Evolutionary conservation across 2,113 vertebrate genomes (phyloP).

Genomic region (Cairina moschata): DNA sequence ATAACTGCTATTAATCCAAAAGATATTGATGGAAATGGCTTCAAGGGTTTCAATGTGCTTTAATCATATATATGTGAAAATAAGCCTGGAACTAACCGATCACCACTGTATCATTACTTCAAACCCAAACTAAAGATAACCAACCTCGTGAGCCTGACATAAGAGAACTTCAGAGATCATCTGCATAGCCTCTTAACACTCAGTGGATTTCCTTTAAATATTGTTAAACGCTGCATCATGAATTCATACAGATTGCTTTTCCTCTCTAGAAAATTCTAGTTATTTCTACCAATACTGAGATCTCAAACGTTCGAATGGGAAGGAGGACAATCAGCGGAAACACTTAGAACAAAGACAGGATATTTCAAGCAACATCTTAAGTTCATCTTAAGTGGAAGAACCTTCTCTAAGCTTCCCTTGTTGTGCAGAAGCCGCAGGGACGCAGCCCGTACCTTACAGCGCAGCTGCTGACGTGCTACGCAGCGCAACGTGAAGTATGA

Average conservation of each 20-base stretch:
- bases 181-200: neutral
- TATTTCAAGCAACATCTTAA: neutral
- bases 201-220: neutral
- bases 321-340: neutral
- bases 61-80: neutral
- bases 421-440: neutral
- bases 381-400: neutral
- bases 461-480: rapidly evolving
- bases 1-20: neutral
- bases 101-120: neutral
- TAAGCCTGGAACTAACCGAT: neutral
- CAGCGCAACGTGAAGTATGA: rapidly evolving
- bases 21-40: neutral
- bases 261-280: neutral
- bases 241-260: neutral
- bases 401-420: neutral
- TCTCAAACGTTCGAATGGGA: neutral
- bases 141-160: neutral
- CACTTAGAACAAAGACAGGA: neutral
- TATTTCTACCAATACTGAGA: neutral
- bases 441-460: neutral
- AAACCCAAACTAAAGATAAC: neutral
- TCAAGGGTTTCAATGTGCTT: neutral
- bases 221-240: neutral
- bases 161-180: neutral